Base-by-base conservation (phyloP, 2,797 vertebrate species). In the Karalla daura region DNA sequence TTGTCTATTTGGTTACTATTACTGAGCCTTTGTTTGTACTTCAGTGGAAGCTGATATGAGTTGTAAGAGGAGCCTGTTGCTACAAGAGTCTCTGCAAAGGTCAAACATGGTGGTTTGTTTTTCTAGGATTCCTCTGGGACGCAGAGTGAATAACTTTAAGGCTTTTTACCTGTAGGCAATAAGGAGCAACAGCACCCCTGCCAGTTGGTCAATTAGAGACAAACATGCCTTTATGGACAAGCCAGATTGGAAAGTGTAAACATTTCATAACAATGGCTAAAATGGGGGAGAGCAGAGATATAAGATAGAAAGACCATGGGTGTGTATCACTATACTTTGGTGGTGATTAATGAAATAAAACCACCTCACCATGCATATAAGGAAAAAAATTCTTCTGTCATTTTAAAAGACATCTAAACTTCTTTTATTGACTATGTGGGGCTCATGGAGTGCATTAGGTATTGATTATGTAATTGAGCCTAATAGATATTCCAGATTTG, bases 71-170 rank as follows among this genome's bases (percentile, higher is more conserved):
- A 94, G 89, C 88, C 90, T 88, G 85, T 90, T 90, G 88, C 89
- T 91, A 92, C 93, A 93, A 91, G 91, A 93, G 83, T 92, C 85
- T 80, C 80, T 80, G 76, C 87, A 94, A 94, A 94, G 93, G 93
- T 94, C 93, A 93, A 93, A 91, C 88, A 92, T 85, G 83, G 84
- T 81, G 86, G 82, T 90, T 91, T 92, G 88, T 92, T 92, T 92
- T 89, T 75, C 63, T 77, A 60, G 76, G 75, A 84, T 88, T 87
- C 86, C 86, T 65, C 43, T 58, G 89, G 91, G 88, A 90, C 66
- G 55, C 75, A 67, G 83, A 84, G 78, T 85, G 85, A 85, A 87
- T 82, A 79, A 70, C 79, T 78, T 76, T 37, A 54, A 68, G 87
- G 74, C 52, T 64, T 80, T 90, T 86, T 90, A 88, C 89, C 87